Percentiles rank a stretch among this genome's conserved stretches.
phyloP scores from a whole-genome alignment of 2,888 invertebrate genomes.

The Agonum fuliginosum region DNA sequence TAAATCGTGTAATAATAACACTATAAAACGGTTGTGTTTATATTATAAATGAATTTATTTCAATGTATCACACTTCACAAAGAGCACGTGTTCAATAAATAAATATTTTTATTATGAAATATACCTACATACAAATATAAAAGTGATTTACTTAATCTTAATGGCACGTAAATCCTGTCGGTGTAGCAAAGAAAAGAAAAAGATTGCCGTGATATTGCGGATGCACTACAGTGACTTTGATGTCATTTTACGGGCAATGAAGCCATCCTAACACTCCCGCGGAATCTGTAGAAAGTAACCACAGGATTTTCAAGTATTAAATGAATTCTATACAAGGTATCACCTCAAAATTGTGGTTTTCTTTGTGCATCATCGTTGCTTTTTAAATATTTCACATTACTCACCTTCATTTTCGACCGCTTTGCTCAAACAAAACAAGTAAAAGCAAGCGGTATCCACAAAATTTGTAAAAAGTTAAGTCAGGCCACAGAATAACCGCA shows the following conservation, averaged over 20 bases:
- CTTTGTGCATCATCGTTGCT: conserved; percentile 24
- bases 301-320: conserved; percentile 27
- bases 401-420: background rate
- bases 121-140: background rate
- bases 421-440: background rate
- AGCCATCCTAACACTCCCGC: conserved; percentile 19
- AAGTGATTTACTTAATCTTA: background rate
- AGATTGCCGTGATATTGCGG: conserved; percentile 34
- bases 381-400: conserved; percentile 22
- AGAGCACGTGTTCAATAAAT: too few species aligned
- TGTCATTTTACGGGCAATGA: conserved; percentile 32
- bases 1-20: too few species aligned
- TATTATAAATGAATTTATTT: too few species aligned
- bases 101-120: background rate
- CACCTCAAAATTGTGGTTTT: conserved; percentile 39
- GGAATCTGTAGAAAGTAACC: conserved; percentile 39
- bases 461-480: background rate
- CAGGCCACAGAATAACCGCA: background rate
- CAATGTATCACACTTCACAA: too few species aligned
- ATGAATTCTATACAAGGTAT: conserved; percentile 33
- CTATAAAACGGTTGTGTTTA: too few species aligned
- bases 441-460: background rate
- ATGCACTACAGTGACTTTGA: conserved; percentile 18
- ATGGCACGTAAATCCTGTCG: conserved; percentile 1
- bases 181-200: background rate